A percentile compares a stretch with the other conserved stretches of the same genome.
Evolutionary conservation across 1,140 invertebrate species (phyloP).

Genomic region (Diabrotica undecimpunctata): DNA sequence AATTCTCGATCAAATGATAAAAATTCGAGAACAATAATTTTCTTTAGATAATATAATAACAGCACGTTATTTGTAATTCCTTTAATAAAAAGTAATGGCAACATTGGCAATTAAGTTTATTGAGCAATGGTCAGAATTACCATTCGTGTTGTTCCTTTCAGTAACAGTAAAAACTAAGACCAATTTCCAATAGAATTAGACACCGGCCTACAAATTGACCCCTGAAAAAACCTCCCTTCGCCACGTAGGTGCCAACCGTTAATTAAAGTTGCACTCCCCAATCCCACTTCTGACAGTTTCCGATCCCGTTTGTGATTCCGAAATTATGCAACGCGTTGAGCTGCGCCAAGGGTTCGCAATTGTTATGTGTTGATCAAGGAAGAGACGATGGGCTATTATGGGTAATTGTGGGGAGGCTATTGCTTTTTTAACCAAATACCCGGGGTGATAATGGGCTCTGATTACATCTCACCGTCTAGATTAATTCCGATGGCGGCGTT

Average conservation of each 20-base stretch:
- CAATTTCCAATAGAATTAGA: too few species aligned
- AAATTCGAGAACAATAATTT: too few species aligned
- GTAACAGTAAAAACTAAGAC: too few species aligned
- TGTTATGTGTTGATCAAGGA: slow-evolving; percentile 47
- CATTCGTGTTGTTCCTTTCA: too few species aligned
- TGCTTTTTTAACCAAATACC: slow-evolving; percentile 49
- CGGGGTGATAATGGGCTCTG: slow-evolving; percentile 44
- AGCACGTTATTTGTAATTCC: too few species aligned
- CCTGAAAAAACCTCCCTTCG: neutral
- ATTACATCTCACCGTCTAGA: slow-evolving; percentile 44
- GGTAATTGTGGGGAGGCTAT: slow-evolving; percentile 46
- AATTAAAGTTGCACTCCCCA: slow-evolving; percentile 20
- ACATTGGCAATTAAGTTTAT: too few species aligned
- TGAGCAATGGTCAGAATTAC: too few species aligned
- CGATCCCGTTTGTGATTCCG: slow-evolving; percentile 12
- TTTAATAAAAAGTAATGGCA: too few species aligned
- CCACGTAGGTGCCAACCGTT: slow-evolving; percentile 20
- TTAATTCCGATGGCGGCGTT: slow-evolving; percentile 39
- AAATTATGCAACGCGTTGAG: slow-evolving; percentile 28
- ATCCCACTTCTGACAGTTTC: slow-evolving; percentile 10
- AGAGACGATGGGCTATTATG: slow-evolving; percentile 40
- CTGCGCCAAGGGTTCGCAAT: slow-evolving; percentile 35
- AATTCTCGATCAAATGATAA: too few species aligned
- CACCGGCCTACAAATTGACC: too few species aligned
- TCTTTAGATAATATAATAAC: too few species aligned